Evolutionary conservation across 2,888 invertebrate genomes (phyloP).

Genomic region (Oegoconia quadripuncta): DNA sequence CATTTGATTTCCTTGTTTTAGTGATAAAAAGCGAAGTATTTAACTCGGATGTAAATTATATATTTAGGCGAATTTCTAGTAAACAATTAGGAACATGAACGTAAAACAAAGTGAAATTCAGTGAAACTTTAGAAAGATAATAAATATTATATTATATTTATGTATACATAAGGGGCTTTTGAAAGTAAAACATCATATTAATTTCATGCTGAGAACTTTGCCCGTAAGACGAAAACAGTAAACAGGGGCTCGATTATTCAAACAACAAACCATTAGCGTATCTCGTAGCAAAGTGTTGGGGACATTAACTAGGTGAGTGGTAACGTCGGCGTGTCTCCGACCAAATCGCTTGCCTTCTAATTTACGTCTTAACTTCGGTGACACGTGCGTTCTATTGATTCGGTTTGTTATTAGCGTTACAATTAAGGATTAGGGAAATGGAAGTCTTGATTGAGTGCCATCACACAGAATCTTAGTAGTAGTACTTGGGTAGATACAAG

Average conservation of each 20-base stretch:
- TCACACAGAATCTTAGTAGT: no score
- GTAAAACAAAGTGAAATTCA: slow-evolving; percentile 1
- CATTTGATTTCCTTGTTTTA: no score
- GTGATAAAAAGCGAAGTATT: no score
- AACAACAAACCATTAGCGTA: slow-evolving; percentile 46
- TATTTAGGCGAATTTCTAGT: slow-evolving; percentile 18
- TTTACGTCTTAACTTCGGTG: slow-evolving; percentile 43
- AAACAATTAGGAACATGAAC: not conserved
- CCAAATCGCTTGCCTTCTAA: slow-evolving; percentile 39
- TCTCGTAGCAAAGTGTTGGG: slow-evolving; percentile 38
- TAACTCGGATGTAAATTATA: no score
- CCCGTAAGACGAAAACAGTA: slow-evolving; percentile 19
- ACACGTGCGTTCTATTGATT: slow-evolving; percentile 54
- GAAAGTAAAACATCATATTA: slow-evolving; percentile 28
- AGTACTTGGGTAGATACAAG: no score
- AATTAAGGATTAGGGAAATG: not conserved
- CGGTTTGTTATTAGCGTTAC: slow-evolving; percentile 22
- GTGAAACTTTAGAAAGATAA: slow-evolving; percentile 3
- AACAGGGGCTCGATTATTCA: slow-evolving; percentile 28
- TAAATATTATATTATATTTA: not conserved
- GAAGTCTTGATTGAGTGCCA: not conserved
- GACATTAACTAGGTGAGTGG: slow-evolving; percentile 43
- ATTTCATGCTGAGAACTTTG: slow-evolving; percentile 31
- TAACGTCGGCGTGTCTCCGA: slow-evolving; percentile 30
- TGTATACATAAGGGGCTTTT: not conserved